Percentiles rank a stretch among this genome's conserved stretches.
Evolutionary conservation across 2,888 invertebrate genomes (phyloP).

Genomic region (Macropis europaea): DNA sequence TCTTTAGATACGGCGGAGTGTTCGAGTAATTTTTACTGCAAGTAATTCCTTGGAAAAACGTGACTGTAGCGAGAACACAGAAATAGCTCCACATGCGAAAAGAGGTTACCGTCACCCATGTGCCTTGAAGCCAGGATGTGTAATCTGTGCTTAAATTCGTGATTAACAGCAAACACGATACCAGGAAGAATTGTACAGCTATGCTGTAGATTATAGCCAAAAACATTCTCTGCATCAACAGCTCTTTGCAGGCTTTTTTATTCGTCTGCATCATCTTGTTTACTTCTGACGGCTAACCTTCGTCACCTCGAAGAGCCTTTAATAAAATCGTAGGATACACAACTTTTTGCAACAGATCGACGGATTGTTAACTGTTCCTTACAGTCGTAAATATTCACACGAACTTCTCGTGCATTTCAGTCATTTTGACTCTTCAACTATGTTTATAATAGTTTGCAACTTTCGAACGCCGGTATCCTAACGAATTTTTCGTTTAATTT

Average conservation of each 20-base stretch:
- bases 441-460: not conserved
- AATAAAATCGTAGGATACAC: not conserved
- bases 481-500: conserved; percentile 21
- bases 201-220: conserved; percentile 84
- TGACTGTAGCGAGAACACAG: conserved; percentile 83
- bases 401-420: not conserved
- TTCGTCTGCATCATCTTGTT: conserved; percentile 42
- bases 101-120: conserved; percentile 83
- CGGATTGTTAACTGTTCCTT: not conserved
- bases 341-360: not conserved
- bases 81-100: conserved; percentile 85
- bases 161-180: conserved; percentile 72
- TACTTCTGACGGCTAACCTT: conserved; percentile 37
- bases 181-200: conserved; percentile 73
- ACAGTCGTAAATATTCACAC: not conserved
- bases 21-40: conserved; percentile 86
- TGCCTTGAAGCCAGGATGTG: conserved; percentile 85
- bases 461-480: conserved; percentile 20
- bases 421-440: not conserved
- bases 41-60: conserved; percentile 87
- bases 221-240: conserved; percentile 82
- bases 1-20: conserved; percentile 83
- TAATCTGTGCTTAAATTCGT: conserved; percentile 85
- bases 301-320: not conserved
- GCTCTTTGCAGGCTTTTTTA: conserved; percentile 81